phyloP scores from a whole-genome alignment of 1,140 invertebrate species.

The Aphaenogaster rudis region DNA sequence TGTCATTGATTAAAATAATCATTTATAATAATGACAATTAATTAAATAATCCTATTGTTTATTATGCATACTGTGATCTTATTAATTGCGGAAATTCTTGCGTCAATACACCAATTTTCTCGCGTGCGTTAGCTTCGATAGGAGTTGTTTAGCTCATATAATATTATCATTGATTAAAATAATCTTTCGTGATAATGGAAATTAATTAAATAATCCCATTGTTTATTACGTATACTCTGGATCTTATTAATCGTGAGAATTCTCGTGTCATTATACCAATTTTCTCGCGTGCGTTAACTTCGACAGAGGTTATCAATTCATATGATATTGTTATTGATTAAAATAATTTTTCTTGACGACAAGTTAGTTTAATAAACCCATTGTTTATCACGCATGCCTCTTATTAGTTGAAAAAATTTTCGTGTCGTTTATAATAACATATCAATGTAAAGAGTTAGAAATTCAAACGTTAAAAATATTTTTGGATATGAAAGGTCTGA shows the following conservation, averaged over 20 bases:
- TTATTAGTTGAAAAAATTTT: background rate
- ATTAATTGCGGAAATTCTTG: background rate
- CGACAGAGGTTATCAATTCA: background rate
- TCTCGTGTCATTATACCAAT: background rate
- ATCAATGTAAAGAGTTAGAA: background rate
- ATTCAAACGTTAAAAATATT: background rate
- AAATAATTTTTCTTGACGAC: background rate
- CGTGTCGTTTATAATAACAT: background rate
- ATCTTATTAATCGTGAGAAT: background rate
- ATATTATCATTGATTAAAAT: slow-evolving; percentile 35
- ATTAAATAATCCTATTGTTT: slow-evolving; percentile 1
- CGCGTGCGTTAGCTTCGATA: background rate
- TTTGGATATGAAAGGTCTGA: background rate
- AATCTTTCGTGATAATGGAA: background rate
- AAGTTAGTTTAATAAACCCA: background rate
- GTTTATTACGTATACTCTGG: background rate
- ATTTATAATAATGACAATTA: slow-evolving; percentile 21
- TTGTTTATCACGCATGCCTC: background rate
- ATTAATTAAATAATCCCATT: slow-evolving; percentile 25
- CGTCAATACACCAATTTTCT: background rate
- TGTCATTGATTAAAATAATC: slow-evolving; percentile 28
- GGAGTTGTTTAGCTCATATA: background rate
- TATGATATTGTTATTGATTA: background rate
- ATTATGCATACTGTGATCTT: background rate
- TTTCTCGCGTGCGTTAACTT: background rate